Percentiles rank a stretch among this genome's conserved stretches.
phyloP scores from a whole-genome alignment of 2,888 invertebrate genomes.

The Platerodrilus igneus region DNA sequence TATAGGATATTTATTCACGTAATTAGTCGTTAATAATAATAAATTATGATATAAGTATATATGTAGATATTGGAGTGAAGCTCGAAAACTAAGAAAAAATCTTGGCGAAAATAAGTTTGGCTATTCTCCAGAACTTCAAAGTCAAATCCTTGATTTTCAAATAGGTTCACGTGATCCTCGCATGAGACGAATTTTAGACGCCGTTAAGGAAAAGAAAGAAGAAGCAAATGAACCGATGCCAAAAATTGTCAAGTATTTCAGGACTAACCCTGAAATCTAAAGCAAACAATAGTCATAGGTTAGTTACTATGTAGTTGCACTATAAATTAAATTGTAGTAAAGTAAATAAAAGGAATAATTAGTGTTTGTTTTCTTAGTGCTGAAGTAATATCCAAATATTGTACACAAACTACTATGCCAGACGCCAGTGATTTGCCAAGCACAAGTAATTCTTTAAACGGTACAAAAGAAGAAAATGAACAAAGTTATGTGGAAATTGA shows the following conservation, averaged over 20 bases:
- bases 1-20: not conserved
- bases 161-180: constrained; percentile 18
- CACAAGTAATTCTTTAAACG: too few relatives aligned
- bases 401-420: too few relatives aligned
- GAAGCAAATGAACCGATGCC: constrained; percentile 32
- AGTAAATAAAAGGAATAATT: too few relatives aligned
- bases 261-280: constrained; percentile 31
- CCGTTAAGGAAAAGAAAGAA: constrained; percentile 29
- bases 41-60: constrained; percentile 5
- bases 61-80: constrained; percentile 35
- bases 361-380: constrained; percentile 25
- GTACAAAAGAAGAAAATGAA: too few relatives aligned
- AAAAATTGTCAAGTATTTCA: constrained; percentile 29
- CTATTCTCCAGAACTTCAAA: constrained; percentile 29
- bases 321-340: too few relatives aligned
- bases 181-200: constrained; percentile 23
- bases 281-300: constrained; percentile 10
- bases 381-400: constrained; percentile 32
- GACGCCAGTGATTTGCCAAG: too few relatives aligned
- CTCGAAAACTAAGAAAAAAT: constrained; percentile 30
- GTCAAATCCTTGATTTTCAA: constrained; percentile 24
- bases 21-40: constrained; percentile 1
- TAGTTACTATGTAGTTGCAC: too few relatives aligned
- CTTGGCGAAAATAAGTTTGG: constrained; percentile 34
- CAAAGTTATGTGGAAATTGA: constrained; percentile 14